Percentiles rank a stretch among this genome's conserved stretches.
Conservation (phyloP, 1,140 invertebrate species). For the Macrobrachium nipponense region DNA sequence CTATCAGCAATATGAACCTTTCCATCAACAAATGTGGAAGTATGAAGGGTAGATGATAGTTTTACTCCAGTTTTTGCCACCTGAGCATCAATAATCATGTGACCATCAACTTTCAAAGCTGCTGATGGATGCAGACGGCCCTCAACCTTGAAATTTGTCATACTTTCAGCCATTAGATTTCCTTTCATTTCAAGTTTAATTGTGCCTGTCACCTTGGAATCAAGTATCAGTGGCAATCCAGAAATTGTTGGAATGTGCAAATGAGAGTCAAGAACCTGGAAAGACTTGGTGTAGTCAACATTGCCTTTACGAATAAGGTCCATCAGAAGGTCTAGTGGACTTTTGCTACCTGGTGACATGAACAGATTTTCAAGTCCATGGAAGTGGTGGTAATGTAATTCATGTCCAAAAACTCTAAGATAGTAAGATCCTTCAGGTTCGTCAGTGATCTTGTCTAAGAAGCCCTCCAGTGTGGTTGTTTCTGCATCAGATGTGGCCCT, state of each 20-base stretch:
- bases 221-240: constrained; percentile 81
- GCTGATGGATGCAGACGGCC: constrained; percentile 71
- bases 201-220: constrained; percentile 78
- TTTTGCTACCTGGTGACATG: background rate
- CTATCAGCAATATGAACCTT: constrained; percentile 75
- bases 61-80: constrained; percentile 81
- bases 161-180: constrained; percentile 77
- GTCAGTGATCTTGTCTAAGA: constrained; percentile 59
- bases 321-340: constrained; percentile 51
- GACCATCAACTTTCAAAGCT: constrained; percentile 78
- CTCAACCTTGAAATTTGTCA: constrained; percentile 76
- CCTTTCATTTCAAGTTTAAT: constrained; percentile 78
- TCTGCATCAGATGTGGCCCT: constrained; percentile 64
- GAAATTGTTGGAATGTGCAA: constrained; percentile 82
- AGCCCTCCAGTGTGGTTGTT: constrained; percentile 49
- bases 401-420: constrained; percentile 73
- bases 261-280: constrained; percentile 82
- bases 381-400: constrained; percentile 70
- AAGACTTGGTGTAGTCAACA: constrained; percentile 68
- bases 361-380: constrained; percentile 61
- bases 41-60: constrained; percentile 78
- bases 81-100: constrained; percentile 80
- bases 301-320: constrained; percentile 49
- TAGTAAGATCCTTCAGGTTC: constrained; percentile 66
- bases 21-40: constrained; percentile 81